Conservation (phyloP, 2,113 vertebrate species). For the Melozone crissalis region DNA sequence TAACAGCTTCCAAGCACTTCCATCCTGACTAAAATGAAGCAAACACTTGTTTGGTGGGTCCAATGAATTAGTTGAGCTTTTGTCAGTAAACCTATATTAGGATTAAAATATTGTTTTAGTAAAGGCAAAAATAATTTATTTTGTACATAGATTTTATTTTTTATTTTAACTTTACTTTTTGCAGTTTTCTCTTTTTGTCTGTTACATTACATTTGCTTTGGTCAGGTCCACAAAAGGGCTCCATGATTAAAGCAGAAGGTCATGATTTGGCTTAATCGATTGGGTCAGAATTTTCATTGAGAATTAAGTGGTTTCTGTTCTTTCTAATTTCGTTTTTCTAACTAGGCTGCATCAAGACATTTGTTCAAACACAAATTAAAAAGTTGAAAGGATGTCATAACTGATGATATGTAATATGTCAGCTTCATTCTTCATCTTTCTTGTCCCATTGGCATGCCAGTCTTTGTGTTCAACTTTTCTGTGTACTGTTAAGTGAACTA, state of each 20-base stretch:
- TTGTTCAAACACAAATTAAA: neutral
- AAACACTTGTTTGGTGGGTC: neutral
- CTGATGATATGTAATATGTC: neutral
- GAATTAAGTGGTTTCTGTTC: neutral
- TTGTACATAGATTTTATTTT: neutral
- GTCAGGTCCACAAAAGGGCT: neutral
- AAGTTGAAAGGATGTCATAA: neutral
- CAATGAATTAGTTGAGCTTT: neutral
- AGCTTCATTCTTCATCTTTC: neutral
- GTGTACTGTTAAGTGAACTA: neutral
- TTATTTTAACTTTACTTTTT: neutral
- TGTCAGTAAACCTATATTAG: neutral
- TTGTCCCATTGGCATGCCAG: neutral
- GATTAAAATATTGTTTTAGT: constrained; percentile 5
- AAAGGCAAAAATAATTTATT: neutral
- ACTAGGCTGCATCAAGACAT: neutral
- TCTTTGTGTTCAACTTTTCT: neutral
- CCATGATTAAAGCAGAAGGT: neutral
- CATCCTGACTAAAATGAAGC: constrained; percentile 3
- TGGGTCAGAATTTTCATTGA: neutral
- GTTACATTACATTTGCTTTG: neutral
- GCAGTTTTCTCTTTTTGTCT: neutral
- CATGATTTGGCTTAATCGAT: neutral
- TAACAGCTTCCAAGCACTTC: neutral
- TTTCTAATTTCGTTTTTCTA: neutral